phyloP scores from a whole-genome alignment of 1,140 invertebrate genomes.

The Dreissena rostriformis region DNA sequence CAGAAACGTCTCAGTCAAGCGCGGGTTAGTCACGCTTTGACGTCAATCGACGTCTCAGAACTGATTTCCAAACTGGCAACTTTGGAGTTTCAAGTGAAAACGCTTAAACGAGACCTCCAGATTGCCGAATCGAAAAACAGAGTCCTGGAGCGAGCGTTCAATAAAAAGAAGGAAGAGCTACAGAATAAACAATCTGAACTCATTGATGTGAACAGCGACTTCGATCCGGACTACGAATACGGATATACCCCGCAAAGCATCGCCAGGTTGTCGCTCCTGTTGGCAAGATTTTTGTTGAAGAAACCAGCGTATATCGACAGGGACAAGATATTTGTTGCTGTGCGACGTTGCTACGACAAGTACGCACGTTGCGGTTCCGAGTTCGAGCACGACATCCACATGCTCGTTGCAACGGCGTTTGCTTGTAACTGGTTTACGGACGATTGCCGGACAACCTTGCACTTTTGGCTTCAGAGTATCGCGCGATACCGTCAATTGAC shows the following conservation, averaged over 20 bases:
- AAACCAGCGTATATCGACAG: conserved; percentile 73
- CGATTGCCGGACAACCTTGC: conserved; percentile 65
- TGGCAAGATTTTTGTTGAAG: conserved; percentile 70
- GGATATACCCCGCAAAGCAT: conserved; percentile 72
- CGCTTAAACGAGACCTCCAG: conserved; percentile 69
- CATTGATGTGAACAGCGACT: conserved; percentile 66
- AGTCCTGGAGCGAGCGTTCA: conserved; percentile 66
- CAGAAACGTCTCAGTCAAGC: conserved; percentile 26
- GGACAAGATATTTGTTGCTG: conserved; percentile 68
- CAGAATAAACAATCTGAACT: conserved; percentile 67
- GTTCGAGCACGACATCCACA: conserved; percentile 75
- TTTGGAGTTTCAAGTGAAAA: conserved; percentile 70
- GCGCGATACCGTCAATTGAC: conserved; percentile 61
- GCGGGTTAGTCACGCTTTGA: conserved; percentile 46
- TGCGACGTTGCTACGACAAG: conserved; percentile 72
- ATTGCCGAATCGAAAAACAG: conserved; percentile 71
- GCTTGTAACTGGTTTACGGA: conserved; percentile 77
- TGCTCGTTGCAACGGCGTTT: conserved; percentile 77
- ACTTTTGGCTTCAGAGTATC: conserved; percentile 74
- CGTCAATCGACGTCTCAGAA: conserved; percentile 59
- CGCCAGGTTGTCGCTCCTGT: conserved; percentile 71
- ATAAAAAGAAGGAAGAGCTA: conserved; percentile 68
- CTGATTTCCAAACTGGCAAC: conserved; percentile 66
- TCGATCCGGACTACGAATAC: conserved; percentile 73
- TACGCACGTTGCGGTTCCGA: conserved; percentile 64